phyloP scores from a whole-genome alignment of 2,888 invertebrate genomes.

The Campaea margaritaria region DNA sequence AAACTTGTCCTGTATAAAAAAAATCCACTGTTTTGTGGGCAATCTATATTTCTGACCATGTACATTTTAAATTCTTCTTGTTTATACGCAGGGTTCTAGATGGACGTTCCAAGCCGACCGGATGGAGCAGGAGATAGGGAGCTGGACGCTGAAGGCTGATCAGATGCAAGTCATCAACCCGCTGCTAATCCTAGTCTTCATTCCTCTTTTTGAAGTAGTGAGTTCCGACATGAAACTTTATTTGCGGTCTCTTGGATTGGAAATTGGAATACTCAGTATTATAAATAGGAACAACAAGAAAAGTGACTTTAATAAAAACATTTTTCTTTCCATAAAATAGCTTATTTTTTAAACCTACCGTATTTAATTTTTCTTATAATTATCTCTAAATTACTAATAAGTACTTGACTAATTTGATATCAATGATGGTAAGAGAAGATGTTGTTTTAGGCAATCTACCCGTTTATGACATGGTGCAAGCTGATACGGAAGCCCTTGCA shows the following conservation, averaged over 20 bases:
- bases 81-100: slow-evolving; percentile 89
- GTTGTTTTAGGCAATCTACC: slow-evolving; percentile 88
- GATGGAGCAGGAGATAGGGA: slow-evolving; percentile 93
- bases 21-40: too few relatives aligned
- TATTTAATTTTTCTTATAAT: too few relatives aligned
- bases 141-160: slow-evolving; percentile 93
- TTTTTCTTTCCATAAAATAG: too few relatives aligned
- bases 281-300: too few relatives aligned
- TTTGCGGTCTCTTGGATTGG: too few relatives aligned
- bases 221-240: slow-evolving; percentile 21
- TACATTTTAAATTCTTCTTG: not conserved
- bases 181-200: slow-evolving; percentile 92
- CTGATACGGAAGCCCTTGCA: slow-evolving; percentile 92
- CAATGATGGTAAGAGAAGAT: not conserved
- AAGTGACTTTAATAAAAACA: too few relatives aligned
- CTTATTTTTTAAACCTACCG: too few relatives aligned
- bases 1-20: too few relatives aligned
- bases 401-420: not conserved
- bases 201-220: slow-evolving; percentile 92
- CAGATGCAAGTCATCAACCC: slow-evolving; percentile 98
- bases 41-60: too few relatives aligned
- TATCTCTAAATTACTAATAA: too few relatives aligned
- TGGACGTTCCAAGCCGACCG: slow-evolving; percentile 97
- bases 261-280: too few relatives aligned
- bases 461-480: slow-evolving; percentile 88